phyloP scores from a whole-genome alignment of 2,113 vertebrate genomes.

The Cichladusa arquata region DNA sequence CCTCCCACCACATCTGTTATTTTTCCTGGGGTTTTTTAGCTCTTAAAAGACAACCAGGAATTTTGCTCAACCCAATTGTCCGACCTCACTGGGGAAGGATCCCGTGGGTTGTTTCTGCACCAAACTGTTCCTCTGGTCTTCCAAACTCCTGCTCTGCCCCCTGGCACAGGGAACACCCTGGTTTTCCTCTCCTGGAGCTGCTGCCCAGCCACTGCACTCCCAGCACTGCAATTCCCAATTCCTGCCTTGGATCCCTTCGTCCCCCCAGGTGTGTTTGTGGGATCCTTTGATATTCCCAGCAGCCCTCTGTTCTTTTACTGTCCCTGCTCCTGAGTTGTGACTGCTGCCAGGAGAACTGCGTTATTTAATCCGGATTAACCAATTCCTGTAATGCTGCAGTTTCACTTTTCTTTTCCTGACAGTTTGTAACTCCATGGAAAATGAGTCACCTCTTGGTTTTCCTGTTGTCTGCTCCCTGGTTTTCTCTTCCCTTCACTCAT shows the following conservation, averaged over 20 bases:
- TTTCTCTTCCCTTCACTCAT: slow-evolving; percentile 37
- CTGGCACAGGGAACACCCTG: slow-evolving; percentile 40
- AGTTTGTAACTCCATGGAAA: slow-evolving; percentile 25
- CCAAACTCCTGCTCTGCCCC: slow-evolving; percentile 40
- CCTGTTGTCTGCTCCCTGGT: neutral
- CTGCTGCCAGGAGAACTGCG: neutral
- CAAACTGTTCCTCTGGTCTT: slow-evolving; percentile 52
- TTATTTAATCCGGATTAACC: slow-evolving; percentile 30
- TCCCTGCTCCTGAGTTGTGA: slow-evolving; percentile 15
- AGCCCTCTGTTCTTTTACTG: neutral
- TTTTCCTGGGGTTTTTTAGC: neutral
- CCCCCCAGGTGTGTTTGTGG: neutral
- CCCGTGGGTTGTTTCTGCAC: neutral
- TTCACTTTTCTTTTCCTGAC: slow-evolving; percentile 35
- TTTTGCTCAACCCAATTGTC: neutral
- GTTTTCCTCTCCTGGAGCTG: neutral
- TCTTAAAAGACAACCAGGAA: neutral
- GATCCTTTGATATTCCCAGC: neutral
- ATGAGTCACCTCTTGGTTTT: neutral
- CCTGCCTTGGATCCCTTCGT: neutral
- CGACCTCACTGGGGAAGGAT: neutral
- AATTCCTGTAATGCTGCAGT: slow-evolving; percentile 67
- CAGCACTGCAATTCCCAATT: neutral
- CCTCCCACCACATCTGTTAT: neutral
- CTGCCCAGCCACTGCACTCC: neutral